phyloP scores from a whole-genome alignment of 1,140 invertebrate genomes.

The Drosophila lini region DNA sequence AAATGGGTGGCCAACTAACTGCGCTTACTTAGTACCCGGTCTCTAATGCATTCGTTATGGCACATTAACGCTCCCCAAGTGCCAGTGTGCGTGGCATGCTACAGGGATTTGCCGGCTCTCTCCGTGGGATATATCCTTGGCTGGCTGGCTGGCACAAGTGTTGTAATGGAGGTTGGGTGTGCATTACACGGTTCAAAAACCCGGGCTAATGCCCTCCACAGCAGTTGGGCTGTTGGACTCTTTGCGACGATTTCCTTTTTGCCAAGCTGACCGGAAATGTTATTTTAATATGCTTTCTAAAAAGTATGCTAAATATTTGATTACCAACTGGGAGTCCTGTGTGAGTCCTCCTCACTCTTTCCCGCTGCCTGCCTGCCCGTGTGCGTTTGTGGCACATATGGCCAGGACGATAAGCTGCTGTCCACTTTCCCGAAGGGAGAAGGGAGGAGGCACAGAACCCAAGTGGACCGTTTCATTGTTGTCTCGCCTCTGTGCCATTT shows the following conservation, averaged over 20 bases:
- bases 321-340: conserved; percentile 54
- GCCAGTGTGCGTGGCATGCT: conserved; percentile 60
- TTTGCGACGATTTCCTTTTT: conserved; percentile 51
- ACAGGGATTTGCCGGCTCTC: conserved; percentile 53
- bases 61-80: conserved; percentile 79
- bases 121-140: conserved; percentile 6
- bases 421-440: conserved; percentile 27
- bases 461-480: conserved; percentile 77
- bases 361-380: not conserved
- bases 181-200: conserved; percentile 72
- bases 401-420: conserved; percentile 66
- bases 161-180: conserved; percentile 42
- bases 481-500: conserved; percentile 67
- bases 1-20: conserved; percentile 35
- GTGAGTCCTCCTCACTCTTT: conserved; percentile 1
- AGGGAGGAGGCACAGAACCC: conserved; percentile 19
- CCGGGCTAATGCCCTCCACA: conserved; percentile 51
- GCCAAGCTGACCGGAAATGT: conserved; percentile 81
- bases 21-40: conserved; percentile 44
- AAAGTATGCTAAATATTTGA: conserved; percentile 83
- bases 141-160: conserved; percentile 10
- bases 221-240: conserved; percentile 11
- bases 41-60: conserved; percentile 82
- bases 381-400: conserved; percentile 61
- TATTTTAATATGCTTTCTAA: conserved; percentile 79